phyloP scores from a whole-genome alignment of 2,797 vertebrate genomes.

The Cossypha caffra region DNA sequence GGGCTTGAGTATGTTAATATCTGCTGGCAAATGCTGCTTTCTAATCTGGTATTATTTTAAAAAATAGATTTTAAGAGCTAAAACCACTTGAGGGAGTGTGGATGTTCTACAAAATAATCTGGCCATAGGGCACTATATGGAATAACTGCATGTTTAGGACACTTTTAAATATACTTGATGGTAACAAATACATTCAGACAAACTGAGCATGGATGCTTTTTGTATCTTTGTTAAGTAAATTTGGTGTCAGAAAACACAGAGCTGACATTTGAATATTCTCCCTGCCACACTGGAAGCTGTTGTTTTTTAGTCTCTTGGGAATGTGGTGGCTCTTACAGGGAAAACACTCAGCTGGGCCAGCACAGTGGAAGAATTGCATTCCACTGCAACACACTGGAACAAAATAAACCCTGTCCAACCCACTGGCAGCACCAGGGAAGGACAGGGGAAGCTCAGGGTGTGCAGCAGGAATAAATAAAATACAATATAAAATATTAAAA shows the following conservation, averaged over 20 bases:
- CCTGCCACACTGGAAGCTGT: background rate
- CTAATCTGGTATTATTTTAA: background rate
- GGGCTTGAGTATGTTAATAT: background rate
- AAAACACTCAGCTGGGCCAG: background rate
- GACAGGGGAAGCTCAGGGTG: background rate
- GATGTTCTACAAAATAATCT: background rate
- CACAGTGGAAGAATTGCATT: background rate
- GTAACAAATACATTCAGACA: background rate
- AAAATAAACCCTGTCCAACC: background rate
- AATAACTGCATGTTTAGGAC: constrained; percentile 26
- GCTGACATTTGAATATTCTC: background rate
- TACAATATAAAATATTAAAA: background rate
- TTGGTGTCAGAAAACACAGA: background rate
- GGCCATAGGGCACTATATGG: background rate
- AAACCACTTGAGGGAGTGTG: background rate
- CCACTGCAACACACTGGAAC: background rate
- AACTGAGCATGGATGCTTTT: background rate
- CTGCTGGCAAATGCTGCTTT: constrained; percentile 25
- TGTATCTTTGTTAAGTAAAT: background rate
- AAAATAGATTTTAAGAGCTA: constrained; percentile 19
- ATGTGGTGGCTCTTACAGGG: background rate
- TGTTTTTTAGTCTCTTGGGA: background rate
- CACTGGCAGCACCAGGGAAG: rapidly evolving
- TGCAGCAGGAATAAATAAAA: background rate
- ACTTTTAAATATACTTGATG: background rate